Base-by-base conservation (phyloP, 2,888 invertebrate species). In the Zeuzera pyrina region DNA sequence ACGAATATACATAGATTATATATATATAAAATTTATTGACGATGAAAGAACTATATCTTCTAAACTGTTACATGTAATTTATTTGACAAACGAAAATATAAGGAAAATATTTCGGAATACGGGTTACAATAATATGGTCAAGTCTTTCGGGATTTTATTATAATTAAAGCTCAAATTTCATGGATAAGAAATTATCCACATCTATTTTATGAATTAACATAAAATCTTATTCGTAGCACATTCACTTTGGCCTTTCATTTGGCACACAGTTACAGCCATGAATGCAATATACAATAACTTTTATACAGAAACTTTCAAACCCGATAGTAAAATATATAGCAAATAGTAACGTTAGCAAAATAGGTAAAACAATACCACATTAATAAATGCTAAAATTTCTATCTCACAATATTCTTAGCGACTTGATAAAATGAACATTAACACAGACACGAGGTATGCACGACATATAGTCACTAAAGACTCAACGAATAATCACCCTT, bases 91-190 rank as follows among this genome's bases (percentile, higher is more conserved):
- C 44, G 38, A 43, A 34, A 46, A 42, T 43, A 43, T 43, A 38
- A 49, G 44, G 36, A 42, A 45, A 58, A 57, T 39, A 38, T 41
- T 52, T 51, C 38, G 57, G 56, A 53, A 24, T 30, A n/a, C n/a
- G 30, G 29, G 24, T 22, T 14, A 14, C 11, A 15, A 33, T 8
- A 33, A 16, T 30, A 15, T 34, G 22, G 12, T 34, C 31, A 59
- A 69, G 65, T 73, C 67, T 65, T 69, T 63, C 60, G 48, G 65
- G 59, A 69, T 70, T 73, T 76, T 74, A 76, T 67, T 63, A 74
- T 81, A 78, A 77, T 83, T 83, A 83, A 83, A 83, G 81, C 81
- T 83, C 74, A 76, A 76, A 73, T 71, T 68, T 63, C 62, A 67
- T 71, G 66, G 68, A 68, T 68, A 60, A 49, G 48, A 56, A 56